Percentiles rank a stretch among this genome's conserved stretches.
Evolutionary conservation across 2,797 vertebrate species (phyloP).

Genomic region (Salmo trutta): DNA sequence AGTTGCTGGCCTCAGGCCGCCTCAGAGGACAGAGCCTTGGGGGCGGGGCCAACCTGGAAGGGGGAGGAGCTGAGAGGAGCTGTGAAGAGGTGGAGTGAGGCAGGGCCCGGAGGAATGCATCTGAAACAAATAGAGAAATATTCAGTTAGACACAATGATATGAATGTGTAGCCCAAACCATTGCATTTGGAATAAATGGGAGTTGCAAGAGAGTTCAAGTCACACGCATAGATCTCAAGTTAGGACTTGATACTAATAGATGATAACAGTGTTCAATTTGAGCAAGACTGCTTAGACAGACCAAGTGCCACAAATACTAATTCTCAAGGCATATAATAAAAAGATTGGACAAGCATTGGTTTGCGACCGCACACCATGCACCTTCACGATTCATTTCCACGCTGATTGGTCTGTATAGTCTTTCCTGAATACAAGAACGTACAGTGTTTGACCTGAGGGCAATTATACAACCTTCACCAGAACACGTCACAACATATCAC

Average conservation of each 20-base stretch:
- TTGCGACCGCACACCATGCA: too few relatives aligned
- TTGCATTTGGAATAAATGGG: neutral
- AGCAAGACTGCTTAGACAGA: neutral
- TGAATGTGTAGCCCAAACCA: neutral
- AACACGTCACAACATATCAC: neutral
- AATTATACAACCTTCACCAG: neutral
- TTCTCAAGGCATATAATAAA: neutral
- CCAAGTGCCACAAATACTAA: neutral
- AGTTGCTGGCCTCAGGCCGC: conserved; percentile 89
- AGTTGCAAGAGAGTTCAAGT: neutral
- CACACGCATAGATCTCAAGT: neutral
- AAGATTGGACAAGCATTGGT: too few relatives aligned
- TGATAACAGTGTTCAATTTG: neutral
- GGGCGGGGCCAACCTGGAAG: conserved; percentile 66
- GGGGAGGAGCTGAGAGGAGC: conserved; percentile 60
- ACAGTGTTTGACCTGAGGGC: neutral
- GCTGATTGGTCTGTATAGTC: neutral
- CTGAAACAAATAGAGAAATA: conserved; percentile 47
- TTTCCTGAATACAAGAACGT: neutral
- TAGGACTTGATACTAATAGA: neutral
- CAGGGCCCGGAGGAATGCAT: conserved; percentile 78
- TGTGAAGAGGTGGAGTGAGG: conserved; percentile 66
- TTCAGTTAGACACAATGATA: neutral
- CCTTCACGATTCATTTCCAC: neutral
- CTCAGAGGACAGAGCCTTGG: conserved; percentile 84